These are phyloP conservation scores for Adoxophyes honmai DNA, from an alignment of 1,140 invertebrate genomes.

Conservation along the genomic window DNA sequence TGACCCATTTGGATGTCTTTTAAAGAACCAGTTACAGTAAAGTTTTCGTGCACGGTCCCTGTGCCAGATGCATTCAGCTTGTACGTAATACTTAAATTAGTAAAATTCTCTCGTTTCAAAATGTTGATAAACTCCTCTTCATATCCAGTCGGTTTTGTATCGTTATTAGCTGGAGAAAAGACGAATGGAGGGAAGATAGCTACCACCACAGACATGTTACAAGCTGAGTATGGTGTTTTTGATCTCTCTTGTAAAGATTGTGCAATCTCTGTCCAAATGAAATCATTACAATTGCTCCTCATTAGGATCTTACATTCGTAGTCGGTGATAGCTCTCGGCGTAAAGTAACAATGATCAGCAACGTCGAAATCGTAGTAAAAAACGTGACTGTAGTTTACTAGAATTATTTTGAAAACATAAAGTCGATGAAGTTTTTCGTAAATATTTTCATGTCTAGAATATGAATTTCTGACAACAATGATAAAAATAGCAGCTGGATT, in stretches of 20 bases:
- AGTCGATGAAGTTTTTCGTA: not conserved
- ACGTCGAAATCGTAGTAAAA: slow-evolving; percentile 4
- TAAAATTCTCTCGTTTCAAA: not conserved
- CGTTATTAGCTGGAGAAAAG: not conserved
- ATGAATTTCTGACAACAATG: not conserved
- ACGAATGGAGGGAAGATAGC: not conserved
- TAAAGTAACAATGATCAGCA: not conserved
- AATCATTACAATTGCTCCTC: not conserved
- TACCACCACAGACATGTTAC: slow-evolving; percentile 1
- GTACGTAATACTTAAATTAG: not conserved
- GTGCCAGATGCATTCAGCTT: not conserved
- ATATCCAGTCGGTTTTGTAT: not conserved
- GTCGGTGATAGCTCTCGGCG: not conserved
- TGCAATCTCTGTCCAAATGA: slow-evolving; percentile 1
- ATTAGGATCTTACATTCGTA: not conserved
- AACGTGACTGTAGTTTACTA: not conserved
- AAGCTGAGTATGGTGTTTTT: not conserved
- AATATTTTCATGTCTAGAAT: not conserved
- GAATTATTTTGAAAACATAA: slow-evolving; percentile 10
- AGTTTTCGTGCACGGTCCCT: not conserved
- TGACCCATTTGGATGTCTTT: not conserved
- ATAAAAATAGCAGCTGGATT: slow-evolving; percentile 4
- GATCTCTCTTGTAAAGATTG: not conserved
- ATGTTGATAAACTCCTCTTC: slow-evolving; percentile 1
- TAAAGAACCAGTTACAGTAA: not conserved